phyloP scores from a whole-genome alignment of 53 echinoderm and acorn worm genomes.

The Zoroaster sp. region DNA sequence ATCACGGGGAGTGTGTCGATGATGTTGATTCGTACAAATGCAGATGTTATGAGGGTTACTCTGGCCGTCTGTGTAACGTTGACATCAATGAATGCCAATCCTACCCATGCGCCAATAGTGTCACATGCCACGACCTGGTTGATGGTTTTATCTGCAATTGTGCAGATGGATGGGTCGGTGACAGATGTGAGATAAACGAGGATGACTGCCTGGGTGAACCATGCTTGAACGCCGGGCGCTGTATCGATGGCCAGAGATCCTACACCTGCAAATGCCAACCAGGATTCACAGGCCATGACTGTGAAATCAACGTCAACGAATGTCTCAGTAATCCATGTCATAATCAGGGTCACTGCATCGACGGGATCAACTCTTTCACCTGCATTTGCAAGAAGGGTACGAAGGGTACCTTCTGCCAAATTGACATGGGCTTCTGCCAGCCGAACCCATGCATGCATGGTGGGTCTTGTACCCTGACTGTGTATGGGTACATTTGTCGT shows the following conservation, averaged over 20 bases:
- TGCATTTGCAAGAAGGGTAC: constrained; percentile 21
- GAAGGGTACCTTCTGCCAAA: constrained; percentile 42
- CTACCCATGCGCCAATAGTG: constrained; percentile 46
- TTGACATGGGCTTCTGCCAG: constrained; percentile 18
- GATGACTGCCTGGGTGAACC: constrained; percentile 16
- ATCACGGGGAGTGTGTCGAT: constrained; percentile 33
- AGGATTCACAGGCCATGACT: constrained; percentile 45
- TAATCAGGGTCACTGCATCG: constrained; percentile 15
- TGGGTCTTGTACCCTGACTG: background rate
- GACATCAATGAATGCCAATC: constrained; percentile 51
- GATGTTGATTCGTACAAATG: constrained; percentile 31
- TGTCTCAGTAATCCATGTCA: constrained; percentile 58
- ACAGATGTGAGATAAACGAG: constrained; percentile 26
- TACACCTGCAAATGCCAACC: constrained; percentile 36
- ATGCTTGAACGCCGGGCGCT: constrained; percentile 40
- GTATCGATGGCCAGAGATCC: constrained; percentile 6
- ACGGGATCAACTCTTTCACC: constrained; percentile 23
- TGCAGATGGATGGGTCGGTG: constrained; percentile 19
- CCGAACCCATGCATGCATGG: constrained; percentile 54
- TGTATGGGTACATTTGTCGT: background rate
- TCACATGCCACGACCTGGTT: constrained; percentile 24
- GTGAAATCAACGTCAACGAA: constrained; percentile 56
- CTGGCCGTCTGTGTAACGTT: constrained; percentile 17
- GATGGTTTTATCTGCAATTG: constrained; percentile 35
- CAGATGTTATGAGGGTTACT: constrained; percentile 29